Evolutionary conservation across 2,797 vertebrate genomes (phyloP), one percentile per base, ranked within the genome.

Genomic region (Caiman crocodilus): DNA sequence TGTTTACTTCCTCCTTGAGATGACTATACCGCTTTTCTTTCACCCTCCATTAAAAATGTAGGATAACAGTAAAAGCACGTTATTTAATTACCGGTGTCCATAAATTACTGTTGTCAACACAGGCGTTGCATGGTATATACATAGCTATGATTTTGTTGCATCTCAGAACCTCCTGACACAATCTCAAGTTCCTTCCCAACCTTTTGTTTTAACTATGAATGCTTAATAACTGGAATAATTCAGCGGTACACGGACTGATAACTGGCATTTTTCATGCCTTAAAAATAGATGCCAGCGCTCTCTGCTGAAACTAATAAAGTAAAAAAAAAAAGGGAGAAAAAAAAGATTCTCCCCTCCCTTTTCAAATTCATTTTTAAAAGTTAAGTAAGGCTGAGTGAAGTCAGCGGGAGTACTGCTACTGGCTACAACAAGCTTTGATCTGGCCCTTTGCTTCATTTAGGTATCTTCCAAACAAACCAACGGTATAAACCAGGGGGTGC

Each of bases 141-240:
- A n/a, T n/a, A 4, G 1, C 30, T 21, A 83, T 25, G 30, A 56
- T 87, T 95, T 85, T 50, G 50, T 13, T 78, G 76, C 64, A 15
- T 16, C 26, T 55, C 20, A 56, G 32, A 18, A 60, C 79, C 61
- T 88, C 57, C 67, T 56, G 23, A 23, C 23, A 14, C 55, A 83
- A 83, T 90, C 81, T 88, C 76, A 75, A 92, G 92, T 90, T 80
- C 50, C 14, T 92, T 6, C 59, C 73, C 92, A 92, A 87, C 88
- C 61, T 16, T 28, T 84, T 63, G 69, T 95, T 94, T 89, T 88
- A 89, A 50, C 82, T 42, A 2, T 17, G 74, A 64, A 84, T 89
- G 71, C n/a, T 91, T 60, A 92, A 84, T 25, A 71, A n/a, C 56
- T n/a, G 1, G 10, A 85, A 23, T 74, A 58, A 85, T 95, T 71